Base-by-base conservation (phyloP, 2,797 vertebrate species). In the Crotalus adamanteus region DNA sequence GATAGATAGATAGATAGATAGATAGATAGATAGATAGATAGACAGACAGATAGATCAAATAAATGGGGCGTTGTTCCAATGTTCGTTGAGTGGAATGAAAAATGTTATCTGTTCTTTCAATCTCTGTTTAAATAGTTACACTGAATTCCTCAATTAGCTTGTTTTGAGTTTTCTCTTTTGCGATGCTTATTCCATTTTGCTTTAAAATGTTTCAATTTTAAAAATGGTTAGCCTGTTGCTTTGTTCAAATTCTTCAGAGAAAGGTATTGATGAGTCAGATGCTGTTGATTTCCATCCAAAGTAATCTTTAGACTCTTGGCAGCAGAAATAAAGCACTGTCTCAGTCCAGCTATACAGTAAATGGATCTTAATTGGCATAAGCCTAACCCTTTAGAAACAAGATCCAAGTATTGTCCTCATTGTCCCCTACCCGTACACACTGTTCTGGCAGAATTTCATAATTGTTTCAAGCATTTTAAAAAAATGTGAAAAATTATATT, bases 291-390 rank as follows among this genome's bases (percentile, higher is more conserved):
- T 88, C 55, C 13, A 65, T 92, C 92, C 88, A 89, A 86, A 88
- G 31, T 61, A 91, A 61, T 91, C 87, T 56, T 12, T 57, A 89
- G 51, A 13, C 31, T 85, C 47, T 31, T 42, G 88, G 73, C 55
- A 85, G 6, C 31, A 26, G n/a, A 22, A 61, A 57, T 31, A 59
- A 28, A 37, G 47, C 25, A 55, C n/a, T 25, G 47, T 51, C 65
- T 96, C 94, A 89, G 92, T 90, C 91, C 2, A 0, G 91, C 92
- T 92, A 95, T 91, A 88, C 92, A 92, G 60, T 94, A 94, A 92
- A 88, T 92, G 91, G 91, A 18, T 57, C 94, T 95, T 94, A 94
- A 93, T 93, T 95, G 94, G 94, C 91, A 91, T 90, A 92, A 92
- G 31, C n/a, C 53, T 65, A 92, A 89, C 92, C 87, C 93, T 92